Evolutionary conservation across 2,888 invertebrate genomes (phyloP).

Genomic region (Drosophila quinaria): DNA sequence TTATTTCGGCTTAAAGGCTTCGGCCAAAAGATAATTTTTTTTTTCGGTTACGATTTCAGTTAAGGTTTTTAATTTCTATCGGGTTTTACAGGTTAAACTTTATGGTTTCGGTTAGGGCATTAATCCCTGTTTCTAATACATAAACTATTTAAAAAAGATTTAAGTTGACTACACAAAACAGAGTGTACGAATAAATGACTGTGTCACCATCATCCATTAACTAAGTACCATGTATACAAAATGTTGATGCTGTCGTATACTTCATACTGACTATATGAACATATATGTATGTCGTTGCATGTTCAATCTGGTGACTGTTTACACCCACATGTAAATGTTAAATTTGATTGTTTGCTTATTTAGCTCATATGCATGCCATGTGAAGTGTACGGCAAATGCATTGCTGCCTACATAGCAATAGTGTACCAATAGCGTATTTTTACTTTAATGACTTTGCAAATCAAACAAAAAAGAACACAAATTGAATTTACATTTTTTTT

Average conservation of each 20-base stretch:
- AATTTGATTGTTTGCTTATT: neutral
- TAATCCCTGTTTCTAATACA: no score
- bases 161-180: neutral
- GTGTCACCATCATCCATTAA: conserved; percentile 8
- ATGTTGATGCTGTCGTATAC: conserved; percentile 27
- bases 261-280: conserved; percentile 18
- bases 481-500: no score
- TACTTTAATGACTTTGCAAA: neutral
- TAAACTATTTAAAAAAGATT: neutral
- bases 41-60: no score
- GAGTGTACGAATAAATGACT: neutral
- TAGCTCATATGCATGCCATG: conserved; percentile 38
- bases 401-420: neutral
- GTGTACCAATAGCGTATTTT: conserved; percentile 7
- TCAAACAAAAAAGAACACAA: neutral
- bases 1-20: no score
- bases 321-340: neutral
- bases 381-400: conserved; percentile 34
- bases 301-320: conserved; percentile 44
- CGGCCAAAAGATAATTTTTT: no score
- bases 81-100: no score
- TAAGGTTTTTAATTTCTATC: no score
- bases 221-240: neutral
- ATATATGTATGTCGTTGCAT: conserved; percentile 26
- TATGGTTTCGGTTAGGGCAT: no score